These are phyloP conservation scores for Marcusenius ussheri DNA, from an alignment of 2,113 vertebrate genomes.

Conservation along the genomic window DNA sequence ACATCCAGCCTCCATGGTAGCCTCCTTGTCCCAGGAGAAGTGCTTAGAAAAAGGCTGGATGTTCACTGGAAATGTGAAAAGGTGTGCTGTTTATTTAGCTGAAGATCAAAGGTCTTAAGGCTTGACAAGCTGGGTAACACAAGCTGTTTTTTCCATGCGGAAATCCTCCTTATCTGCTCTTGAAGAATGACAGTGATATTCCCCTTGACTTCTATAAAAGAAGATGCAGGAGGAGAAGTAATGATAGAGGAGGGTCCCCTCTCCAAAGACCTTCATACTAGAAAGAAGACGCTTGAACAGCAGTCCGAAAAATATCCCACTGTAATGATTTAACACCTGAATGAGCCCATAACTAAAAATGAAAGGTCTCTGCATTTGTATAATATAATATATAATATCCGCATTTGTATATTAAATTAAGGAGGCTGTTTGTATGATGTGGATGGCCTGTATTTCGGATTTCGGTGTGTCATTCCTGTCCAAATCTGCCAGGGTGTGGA, in stretches of 20 bases:
- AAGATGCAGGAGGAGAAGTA: not conserved
- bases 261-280: not conserved
- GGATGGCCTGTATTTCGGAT: not conserved
- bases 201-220: not conserved
- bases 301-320: not conserved
- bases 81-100: not conserved
- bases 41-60: not conserved
- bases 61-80: not conserved
- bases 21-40: not conserved
- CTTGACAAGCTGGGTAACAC: not conserved
- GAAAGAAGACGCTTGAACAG: not conserved
- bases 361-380: not conserved
- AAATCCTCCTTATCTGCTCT: not conserved
- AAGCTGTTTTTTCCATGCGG: not conserved
- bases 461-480: not conserved
- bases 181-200: not conserved
- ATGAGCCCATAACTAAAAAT: not conserved
- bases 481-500: not conserved
- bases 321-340: not conserved
- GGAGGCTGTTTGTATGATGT: not conserved
- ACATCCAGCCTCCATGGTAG: not conserved
- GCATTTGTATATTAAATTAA: not conserved
- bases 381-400: not conserved
- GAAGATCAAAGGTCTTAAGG: not conserved
- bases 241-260: not conserved